Percentiles rank a stretch among this genome's conserved stretches.
Conservation (phyloP, 2,888 invertebrate genomes). For the Cosmopolites sordidus region DNA sequence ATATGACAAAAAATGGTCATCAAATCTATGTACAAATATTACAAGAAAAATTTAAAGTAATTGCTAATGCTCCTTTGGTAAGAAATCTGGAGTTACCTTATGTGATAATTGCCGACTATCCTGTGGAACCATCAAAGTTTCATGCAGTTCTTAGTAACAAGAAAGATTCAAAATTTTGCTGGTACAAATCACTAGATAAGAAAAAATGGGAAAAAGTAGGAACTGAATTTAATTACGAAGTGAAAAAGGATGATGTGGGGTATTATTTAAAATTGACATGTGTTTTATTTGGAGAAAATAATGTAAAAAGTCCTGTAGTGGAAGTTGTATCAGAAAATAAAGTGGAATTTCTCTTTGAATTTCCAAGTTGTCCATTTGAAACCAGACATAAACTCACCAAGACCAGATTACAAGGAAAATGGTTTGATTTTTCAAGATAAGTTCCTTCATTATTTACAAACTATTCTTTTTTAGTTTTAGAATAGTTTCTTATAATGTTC, state of each 20-base stretch:
- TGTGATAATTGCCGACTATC: constrained; percentile 68
- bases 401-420: too few relatives aligned
- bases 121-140: constrained; percentile 67
- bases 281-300: constrained; percentile 51
- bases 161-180: constrained; percentile 57
- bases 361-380: constrained; percentile 70
- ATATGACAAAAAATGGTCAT: neutral
- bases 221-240: constrained; percentile 56
- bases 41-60: constrained; percentile 57
- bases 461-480: constrained; percentile 58
- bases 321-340: constrained; percentile 57
- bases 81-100: constrained; percentile 60
- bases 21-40: constrained; percentile 35
- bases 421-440: too few relatives aligned
- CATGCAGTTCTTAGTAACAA: constrained; percentile 58
- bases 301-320: constrained; percentile 55
- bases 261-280: constrained; percentile 61
- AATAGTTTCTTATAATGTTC: constrained; percentile 81
- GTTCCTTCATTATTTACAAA: neutral
- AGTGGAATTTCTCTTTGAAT: constrained; percentile 53
- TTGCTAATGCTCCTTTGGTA: constrained; percentile 72
- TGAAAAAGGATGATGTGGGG: constrained; percentile 60
- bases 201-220: constrained; percentile 59
- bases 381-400: constrained; percentile 67
- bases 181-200: constrained; percentile 58